phyloP scores from a whole-genome alignment of 2,797 vertebrate genomes.

The Naso thynnoides region DNA sequence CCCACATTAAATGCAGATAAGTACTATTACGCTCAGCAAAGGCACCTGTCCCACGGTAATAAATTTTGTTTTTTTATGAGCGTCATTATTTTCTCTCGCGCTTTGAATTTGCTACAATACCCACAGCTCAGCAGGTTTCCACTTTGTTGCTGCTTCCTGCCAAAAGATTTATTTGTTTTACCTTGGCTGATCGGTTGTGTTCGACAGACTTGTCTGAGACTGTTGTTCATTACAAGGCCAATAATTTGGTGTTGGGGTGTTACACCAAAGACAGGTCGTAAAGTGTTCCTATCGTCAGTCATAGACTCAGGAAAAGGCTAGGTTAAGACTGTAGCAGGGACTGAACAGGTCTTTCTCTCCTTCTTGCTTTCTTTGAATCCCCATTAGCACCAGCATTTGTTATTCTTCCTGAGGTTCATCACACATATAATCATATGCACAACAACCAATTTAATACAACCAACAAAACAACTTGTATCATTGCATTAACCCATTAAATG shows the following conservation, averaged over 20 bases:
- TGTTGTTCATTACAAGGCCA: background rate
- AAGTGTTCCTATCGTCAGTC: background rate
- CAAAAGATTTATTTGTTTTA: conserved; percentile 39
- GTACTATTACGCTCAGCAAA: conserved; percentile 76
- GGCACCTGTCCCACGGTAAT: conserved; percentile 76
- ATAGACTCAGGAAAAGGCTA: background rate
- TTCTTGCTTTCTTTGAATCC: no score
- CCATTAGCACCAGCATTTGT: no score
- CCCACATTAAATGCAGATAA: conserved; percentile 77
- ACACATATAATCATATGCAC: no score
- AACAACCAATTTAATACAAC: no score
- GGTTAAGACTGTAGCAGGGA: no score
- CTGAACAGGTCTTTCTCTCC: no score
- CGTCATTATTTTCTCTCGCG: conserved; percentile 53
- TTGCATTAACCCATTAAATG: no score
- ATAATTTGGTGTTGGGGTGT: background rate
- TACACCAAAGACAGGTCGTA: background rate
- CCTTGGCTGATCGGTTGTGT: conserved; percentile 12
- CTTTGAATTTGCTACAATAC: conserved; percentile 11
- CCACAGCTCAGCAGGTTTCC: conserved; percentile 52
- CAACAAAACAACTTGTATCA: no score
- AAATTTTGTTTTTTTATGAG: conserved; percentile 73
- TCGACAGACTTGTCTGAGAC: background rate
- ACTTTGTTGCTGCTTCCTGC: conserved; percentile 10
- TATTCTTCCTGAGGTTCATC: no score